Evolutionary conservation across 1,140 invertebrate species (phyloP), one percentile per base, ranked within the genome.

Genomic region (Holotrichia oblita): DNA sequence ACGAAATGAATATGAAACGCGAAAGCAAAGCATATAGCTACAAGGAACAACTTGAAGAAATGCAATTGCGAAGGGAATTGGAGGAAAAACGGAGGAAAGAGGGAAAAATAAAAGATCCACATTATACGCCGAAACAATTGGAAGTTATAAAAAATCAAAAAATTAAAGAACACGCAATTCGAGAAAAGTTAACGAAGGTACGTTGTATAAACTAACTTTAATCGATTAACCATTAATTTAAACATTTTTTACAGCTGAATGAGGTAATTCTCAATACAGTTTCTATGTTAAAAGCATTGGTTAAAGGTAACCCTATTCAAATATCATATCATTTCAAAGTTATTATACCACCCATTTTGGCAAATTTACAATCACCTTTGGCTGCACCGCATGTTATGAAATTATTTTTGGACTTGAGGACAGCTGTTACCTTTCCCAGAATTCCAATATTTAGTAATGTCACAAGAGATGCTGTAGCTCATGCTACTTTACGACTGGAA

Each of bases 11-110:
- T 83, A 91, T 99, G 84, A 98, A 97, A 88, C 90, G 97, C 55
- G 98, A 99, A 85, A 99, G 96, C 85, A 99, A 99, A 89, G 95
- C 93, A 2, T 99, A 99, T 86, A 98, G 96, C 17, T 98, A 97
- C 86, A 97, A 98, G 85, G 98, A 99, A 83, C 98, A 99, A 86
- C 89, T 98, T 83, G 98, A 98, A 85, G 98, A 99, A 86, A 87
- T 98, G 77, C 95, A 98, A 84, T 87, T 99, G 41, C 89, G 95
- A 44, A 93, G 96, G 81, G 98, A 99, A 89, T 88, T 99, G 9
- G 98, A 98, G 81, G 96, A 97, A 81, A 98, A 97, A 85, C 89
- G 90, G 73, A 91, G 91, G 59, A 92, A 93, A 82, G 94, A 97
- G 84, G 96, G 96, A 3, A 94, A 94, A 85, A 89, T 93, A n/a